Conservation (phyloP, 2,888 invertebrate species). For the Philereme vetulata region DNA sequence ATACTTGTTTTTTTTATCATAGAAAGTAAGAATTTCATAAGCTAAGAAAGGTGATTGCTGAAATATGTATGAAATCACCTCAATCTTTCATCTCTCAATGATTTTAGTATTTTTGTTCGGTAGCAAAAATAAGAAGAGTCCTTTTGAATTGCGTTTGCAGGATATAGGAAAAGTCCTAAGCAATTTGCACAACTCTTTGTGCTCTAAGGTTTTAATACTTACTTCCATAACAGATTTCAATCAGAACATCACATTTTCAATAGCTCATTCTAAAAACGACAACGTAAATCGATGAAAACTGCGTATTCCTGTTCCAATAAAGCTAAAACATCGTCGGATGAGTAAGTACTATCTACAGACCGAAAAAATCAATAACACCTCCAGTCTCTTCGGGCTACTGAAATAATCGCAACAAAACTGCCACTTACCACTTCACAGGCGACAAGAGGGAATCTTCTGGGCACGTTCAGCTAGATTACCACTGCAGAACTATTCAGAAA, state of each 20-base stretch:
- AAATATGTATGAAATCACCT: no score
- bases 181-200: no score
- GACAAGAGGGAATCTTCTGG: slow-evolving; percentile 34
- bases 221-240: neutral
- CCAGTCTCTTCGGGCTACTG: slow-evolving; percentile 29
- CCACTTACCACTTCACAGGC: slow-evolving; percentile 55
- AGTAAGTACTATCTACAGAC: slow-evolving; percentile 37
- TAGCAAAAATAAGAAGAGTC: no score
- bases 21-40: no score
- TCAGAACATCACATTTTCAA: neutral
- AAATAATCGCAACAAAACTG: slow-evolving; percentile 23
- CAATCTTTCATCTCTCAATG: no score
- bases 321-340: slow-evolving; percentile 10
- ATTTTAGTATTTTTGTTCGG: no score
- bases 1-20: no score
- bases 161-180: no score
- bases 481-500: slow-evolving; percentile 44
- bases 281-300: slow-evolving; percentile 5
- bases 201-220: no score
- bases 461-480: slow-evolving; percentile 36
- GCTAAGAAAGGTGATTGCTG: no score
- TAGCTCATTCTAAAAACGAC: neutral
- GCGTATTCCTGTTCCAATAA: slow-evolving; percentile 6
- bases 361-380: slow-evolving; percentile 60
- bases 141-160: no score